Base-by-base conservation (phyloP, 2,888 invertebrate species). In the Rhopalosiphum nymphaeae region DNA sequence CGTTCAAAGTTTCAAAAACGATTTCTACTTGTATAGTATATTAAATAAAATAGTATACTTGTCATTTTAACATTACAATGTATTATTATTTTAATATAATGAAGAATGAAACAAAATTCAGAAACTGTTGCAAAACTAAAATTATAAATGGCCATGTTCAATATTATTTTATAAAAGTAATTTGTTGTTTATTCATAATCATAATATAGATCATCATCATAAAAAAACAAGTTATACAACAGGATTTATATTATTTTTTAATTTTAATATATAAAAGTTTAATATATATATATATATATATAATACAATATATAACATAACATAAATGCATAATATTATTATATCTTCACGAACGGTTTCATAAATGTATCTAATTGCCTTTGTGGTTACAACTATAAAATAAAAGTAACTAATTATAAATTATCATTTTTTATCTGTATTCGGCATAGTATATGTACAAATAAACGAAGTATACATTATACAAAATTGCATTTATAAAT, bases 1-100 rank as follows among this genome's bases (percentile, higher is more conserved):
- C 78, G 42, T 89, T n/a, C 3, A 88, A 44, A 78, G 78, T 92
- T 92, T 78, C 88, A n/a, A 78, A 92, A 78, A 92, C 78, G 53
- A 10, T n/a, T 67, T 46, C 13, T 26, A 16, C 42, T n/a, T 42
- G 57, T 26, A 46, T 13, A 44, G 57, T 7, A n/a, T n/a, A n/a
- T 21, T 21, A 61, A 89, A 36, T 53, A n/a, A 87, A 89, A 36
- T 11, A 25, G 0, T 88, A 9, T 3, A 88, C 36, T 36, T 26
- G 13, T 89, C 26, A 56, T 56, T 89, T 57, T 13, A 89, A 56
- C 26, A 42, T 56, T 2, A 36, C 7, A 42, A 56, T n/a, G 61
- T 21, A 46, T n/a, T 21, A 61, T 46, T n/a, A 21, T 46, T n/a
- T n/a, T 25, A 53, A 26, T 53, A 53, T 36, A n/a, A 21, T 25